Conservation (phyloP, 2,888 invertebrate genomes). For the Teleiodes luculella region DNA sequence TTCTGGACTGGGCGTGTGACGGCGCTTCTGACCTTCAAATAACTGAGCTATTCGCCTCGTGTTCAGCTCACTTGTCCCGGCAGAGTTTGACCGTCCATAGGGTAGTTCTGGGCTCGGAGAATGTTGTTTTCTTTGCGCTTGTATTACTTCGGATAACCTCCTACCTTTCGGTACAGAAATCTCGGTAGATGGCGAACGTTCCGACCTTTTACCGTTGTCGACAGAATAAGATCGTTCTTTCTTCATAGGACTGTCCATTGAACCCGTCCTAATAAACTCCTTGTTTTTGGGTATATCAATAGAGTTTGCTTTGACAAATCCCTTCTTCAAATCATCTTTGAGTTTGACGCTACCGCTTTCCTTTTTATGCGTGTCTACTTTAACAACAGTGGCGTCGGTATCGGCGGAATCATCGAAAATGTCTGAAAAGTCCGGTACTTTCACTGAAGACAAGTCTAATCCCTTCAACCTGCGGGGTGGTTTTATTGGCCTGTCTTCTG, state of each 20-base stretch:
- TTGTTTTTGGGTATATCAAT: conserved; percentile 12
- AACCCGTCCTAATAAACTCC: conserved; percentile 12
- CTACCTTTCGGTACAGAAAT: conserved; percentile 34
- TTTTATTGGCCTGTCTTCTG: conserved; percentile 36
- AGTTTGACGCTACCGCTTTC: background rate
- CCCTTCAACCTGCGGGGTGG: conserved; percentile 57
- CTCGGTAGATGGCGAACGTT: conserved; percentile 27
- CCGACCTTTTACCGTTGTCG: conserved; percentile 18
- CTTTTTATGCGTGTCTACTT: conserved; percentile 22
- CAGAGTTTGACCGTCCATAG: conserved; percentile 50
- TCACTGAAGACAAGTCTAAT: conserved; percentile 44
- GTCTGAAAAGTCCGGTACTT: conserved; percentile 42
- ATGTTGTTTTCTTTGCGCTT: conserved; percentile 35
- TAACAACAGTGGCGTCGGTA: conserved; percentile 49
- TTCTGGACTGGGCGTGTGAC: conserved; percentile 53
- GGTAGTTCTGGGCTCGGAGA: conserved; percentile 47
- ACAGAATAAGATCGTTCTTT: conserved; percentile 32
- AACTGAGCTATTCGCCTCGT: conserved; percentile 56
- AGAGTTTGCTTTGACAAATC: conserved; percentile 19
- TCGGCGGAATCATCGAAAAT: conserved; percentile 53
- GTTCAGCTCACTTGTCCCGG: conserved; percentile 48
- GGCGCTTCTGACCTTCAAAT: conserved; percentile 52
- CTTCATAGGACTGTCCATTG: conserved; percentile 29
- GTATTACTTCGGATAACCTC: conserved; percentile 43
- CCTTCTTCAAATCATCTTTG: conserved; percentile 13